Evolutionary conservation across 2,797 vertebrate species (phyloP).

Genomic region (Anguilla pacifica): DNA sequence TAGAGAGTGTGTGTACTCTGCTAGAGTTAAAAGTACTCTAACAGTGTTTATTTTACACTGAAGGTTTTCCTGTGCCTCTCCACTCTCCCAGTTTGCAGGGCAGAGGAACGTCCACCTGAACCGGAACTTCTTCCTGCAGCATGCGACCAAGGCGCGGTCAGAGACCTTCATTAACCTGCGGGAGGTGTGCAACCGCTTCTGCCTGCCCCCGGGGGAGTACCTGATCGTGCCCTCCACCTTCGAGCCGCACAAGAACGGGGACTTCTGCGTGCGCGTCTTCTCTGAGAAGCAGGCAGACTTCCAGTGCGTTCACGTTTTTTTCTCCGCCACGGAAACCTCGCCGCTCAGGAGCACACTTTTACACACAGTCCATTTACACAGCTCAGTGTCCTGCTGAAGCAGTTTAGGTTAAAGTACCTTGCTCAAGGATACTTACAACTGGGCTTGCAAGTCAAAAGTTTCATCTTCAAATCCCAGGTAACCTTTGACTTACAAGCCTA

Average conservation of each 20-base stretch:
- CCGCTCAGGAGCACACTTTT: neutral
- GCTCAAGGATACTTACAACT: too few relatives aligned
- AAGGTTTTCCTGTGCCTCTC: neutral
- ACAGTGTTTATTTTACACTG: neutral
- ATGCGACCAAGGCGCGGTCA: slow-evolving; percentile 75
- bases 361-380: neutral
- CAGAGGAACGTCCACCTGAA: slow-evolving; percentile 78
- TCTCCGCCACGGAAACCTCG: neutral
- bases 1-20: neutral
- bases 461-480: too few relatives aligned
- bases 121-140: slow-evolving; percentile 78
- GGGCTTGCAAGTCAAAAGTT: too few relatives aligned
- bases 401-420: too few relatives aligned
- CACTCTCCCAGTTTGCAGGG: slow-evolving; percentile 58
- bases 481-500: neutral
- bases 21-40: neutral
- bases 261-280: slow-evolving; percentile 84
- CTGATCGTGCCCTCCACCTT: slow-evolving; percentile 83
- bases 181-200: slow-evolving; percentile 81
- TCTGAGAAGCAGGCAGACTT: slow-evolving; percentile 81
- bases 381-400: too few relatives aligned
- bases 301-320: slow-evolving; percentile 57
- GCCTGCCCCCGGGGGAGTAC: slow-evolving; percentile 80
- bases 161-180: slow-evolving; percentile 85
- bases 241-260: slow-evolving; percentile 78